phyloP scores from a whole-genome alignment of 2,113 vertebrate species.

The Sebastes schlegelii region DNA sequence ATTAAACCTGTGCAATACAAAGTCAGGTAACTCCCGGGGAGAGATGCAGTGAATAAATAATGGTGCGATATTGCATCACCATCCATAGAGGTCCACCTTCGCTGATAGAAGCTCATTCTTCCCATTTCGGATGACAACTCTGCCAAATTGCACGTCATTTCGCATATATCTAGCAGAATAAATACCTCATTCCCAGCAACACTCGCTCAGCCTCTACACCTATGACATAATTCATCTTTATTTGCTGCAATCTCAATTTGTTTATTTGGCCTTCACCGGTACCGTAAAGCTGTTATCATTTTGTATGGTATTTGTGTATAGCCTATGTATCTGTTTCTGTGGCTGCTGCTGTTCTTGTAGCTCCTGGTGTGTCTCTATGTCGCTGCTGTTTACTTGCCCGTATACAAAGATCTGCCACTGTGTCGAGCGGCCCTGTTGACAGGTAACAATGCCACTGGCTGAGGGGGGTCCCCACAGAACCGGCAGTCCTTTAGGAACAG shows the following conservation, averaged over 20 bases:
- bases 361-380: conserved; percentile 62
- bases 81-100: conserved; percentile 46
- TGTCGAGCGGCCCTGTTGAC: conserved; percentile 71
- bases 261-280: conserved; percentile 49
- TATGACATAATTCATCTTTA: conserved; percentile 70
- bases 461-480: conserved; percentile 66
- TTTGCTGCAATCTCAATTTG: conserved; percentile 58
- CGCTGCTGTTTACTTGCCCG: conserved; percentile 71
- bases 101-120: conserved; percentile 68
- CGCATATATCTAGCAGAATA: conserved; percentile 66
- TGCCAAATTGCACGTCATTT: conserved; percentile 71
- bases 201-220: conserved; percentile 42
- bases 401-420: conserved; percentile 75
- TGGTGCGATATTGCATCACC: conserved; percentile 49
- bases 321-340: conserved; percentile 20
- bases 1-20: conserved; percentile 45
- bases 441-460: conserved; percentile 76
- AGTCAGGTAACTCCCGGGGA: conserved; percentile 43
- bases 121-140: conserved; percentile 69
- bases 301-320: conserved; percentile 36
- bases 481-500: conserved; percentile 70
- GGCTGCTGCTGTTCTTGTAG: conserved; percentile 61
- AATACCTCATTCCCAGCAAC: conserved; percentile 46
- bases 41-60: conserved; percentile 66
- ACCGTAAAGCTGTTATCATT: conserved; percentile 58